Percentiles rank a stretch among this genome's conserved stretches.
Conservation (phyloP, 92 coral and sea anemone genomes). For the Isaurus tuberculatus region DNA sequence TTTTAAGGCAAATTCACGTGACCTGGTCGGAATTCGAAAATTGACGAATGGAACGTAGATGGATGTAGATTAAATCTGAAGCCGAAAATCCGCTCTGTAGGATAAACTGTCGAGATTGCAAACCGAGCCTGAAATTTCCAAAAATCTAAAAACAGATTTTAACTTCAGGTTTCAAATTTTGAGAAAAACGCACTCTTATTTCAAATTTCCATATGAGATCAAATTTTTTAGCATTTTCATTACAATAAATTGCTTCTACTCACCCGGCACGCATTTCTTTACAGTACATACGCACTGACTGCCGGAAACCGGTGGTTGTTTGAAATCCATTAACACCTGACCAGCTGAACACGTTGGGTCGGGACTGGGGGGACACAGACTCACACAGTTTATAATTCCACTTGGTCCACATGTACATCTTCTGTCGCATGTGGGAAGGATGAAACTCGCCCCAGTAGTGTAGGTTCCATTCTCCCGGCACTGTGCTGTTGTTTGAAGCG, state of each 20-base stretch:
- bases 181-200: too few relatives aligned
- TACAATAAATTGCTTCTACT: neutral
- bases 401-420: slow-evolving; percentile 16
- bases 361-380: neutral
- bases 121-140: too few relatives aligned
- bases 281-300: neutral
- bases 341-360: neutral
- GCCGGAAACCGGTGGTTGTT: neutral
- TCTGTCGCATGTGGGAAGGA: neutral
- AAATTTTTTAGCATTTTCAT: neutral
- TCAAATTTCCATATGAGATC: too few relatives aligned
- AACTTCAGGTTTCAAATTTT: too few relatives aligned
- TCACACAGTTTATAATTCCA: neutral
- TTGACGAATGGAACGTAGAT: too few relatives aligned
- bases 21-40: too few relatives aligned
- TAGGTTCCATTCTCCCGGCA: slow-evolving; percentile 10
- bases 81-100: too few relatives aligned
- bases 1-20: too few relatives aligned
- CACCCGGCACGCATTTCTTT: neutral
- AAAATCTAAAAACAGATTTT: too few relatives aligned
- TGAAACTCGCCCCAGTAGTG: slow-evolving; percentile 7
- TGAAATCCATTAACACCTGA: slow-evolving; percentile 6
- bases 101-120: too few relatives aligned
- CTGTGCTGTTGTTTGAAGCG: neutral
- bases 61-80: too few relatives aligned